Evolutionary conservation across 2,888 invertebrate species (phyloP), one percentile per base, ranked within the genome.

Genomic region (Eupsilia transversa): DNA sequence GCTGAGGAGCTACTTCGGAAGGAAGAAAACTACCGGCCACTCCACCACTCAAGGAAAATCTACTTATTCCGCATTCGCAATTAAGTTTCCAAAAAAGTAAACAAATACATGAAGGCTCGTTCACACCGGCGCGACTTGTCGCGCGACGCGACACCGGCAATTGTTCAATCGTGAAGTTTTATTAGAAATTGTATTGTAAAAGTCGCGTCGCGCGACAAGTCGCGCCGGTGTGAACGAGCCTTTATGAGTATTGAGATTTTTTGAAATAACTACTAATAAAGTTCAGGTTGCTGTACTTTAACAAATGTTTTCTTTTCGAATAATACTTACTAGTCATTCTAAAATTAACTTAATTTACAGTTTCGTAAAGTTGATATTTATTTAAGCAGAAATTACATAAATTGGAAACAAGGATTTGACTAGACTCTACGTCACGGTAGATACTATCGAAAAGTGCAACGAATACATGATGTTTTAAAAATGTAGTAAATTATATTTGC

Each of bases 1-100:
- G 63, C 77, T 69, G 67, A 67, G 64, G 63, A 74, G 73, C 57
- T 68, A 77, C 66, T 74, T 79, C n/a, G 57, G 56, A 72, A 68
- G 65, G 70, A 73, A 67, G 52, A 68, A 64, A 65, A 49, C 52
- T 73, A 68, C 74, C 74, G 68, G 54, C 64, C 54, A 60, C 46
- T 52, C 5, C 7, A 46, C 3, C 38, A 33, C 46, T 27, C 33
- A 43, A 43, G 23, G 12, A 43, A 61, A 61, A 56, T 56, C 5
- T n/a, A 46, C 52, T 12, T n/a, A 17, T 20, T 35, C n/a, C 35
- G 3, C 6, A 17, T 52, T 35, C 20, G 3, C n/a, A 52, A n/a
- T 12, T 14, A 23, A 23, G n/a, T 52, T 65, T 20, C n/a, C n/a
- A 35, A 35, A 65, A 35, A n/a, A 6, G 20, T 35, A 52, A n/a